A percentile compares a stretch with the other conserved stretches of the same genome.
Conservation (phyloP, 2,888 invertebrate genomes). For the Desoria tigrina region DNA sequence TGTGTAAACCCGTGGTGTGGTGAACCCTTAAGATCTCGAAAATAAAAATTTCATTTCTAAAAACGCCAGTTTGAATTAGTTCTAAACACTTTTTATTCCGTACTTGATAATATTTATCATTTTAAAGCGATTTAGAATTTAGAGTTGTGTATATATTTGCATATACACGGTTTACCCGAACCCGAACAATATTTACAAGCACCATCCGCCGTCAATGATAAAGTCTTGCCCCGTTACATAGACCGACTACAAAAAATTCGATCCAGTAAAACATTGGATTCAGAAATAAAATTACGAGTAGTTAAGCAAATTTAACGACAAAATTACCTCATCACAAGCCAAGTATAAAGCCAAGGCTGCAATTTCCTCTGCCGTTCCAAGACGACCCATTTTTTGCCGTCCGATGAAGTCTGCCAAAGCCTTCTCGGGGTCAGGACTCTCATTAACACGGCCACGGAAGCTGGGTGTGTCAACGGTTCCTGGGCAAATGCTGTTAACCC, state of each 20-base stretch:
- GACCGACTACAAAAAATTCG: conserved; percentile 44
- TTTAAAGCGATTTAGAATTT: no score
- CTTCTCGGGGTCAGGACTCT: conserved; percentile 47
- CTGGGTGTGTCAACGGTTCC: conserved; percentile 54
- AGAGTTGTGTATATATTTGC: no score
- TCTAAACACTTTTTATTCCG: no score
- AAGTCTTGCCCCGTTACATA: conserved; percentile 54
- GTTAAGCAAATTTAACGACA: conserved; percentile 1
- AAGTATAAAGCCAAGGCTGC: conserved; percentile 54
- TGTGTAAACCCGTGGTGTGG: no score
- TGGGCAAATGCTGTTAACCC: conserved; percentile 54
- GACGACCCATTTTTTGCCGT: conserved; percentile 54
- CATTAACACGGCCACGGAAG: conserved; percentile 46
- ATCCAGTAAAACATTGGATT: background rate
- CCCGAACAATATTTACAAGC: conserved; percentile 51
- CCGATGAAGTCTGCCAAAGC: conserved; percentile 52
- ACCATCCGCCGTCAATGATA: conserved; percentile 54
- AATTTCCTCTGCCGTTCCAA: conserved; percentile 55
- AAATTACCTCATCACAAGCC: conserved; percentile 54
- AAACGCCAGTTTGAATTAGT: no score
- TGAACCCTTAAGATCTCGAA: no score
- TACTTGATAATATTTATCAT: no score
- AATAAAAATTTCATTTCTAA: no score
- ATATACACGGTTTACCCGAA: no score
- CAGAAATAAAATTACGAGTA: background rate